Evolutionary conservation across 1,140 invertebrate species (phyloP).

Genomic region (Cardiocondyla obscurior): DNA sequence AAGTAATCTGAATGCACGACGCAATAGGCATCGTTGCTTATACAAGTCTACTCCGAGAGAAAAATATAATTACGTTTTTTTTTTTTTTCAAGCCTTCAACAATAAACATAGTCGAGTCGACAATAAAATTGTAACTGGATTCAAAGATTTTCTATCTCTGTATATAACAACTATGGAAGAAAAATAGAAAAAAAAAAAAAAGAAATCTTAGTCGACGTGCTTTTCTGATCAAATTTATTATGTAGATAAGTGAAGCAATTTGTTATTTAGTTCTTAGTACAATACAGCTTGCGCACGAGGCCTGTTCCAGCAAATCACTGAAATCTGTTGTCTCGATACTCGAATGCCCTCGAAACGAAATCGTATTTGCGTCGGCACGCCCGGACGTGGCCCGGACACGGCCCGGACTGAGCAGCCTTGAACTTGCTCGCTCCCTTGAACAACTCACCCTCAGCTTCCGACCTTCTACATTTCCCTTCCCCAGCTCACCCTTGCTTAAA

Average conservation of each 20-base stretch:
- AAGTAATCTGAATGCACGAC: not conserved
- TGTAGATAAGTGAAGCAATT: not conserved
- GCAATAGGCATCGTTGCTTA: not conserved
- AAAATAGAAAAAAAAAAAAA: not conserved
- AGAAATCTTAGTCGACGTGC: not conserved
- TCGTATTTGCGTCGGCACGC: constrained; percentile 76
- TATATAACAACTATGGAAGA: not conserved
- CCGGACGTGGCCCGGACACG: constrained; percentile 75
- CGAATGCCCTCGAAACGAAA: constrained; percentile 64
- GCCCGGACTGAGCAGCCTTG: constrained; percentile 76
- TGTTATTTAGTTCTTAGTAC: not conserved
- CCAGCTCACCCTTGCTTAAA: not conserved
- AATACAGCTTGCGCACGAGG: not conserved
- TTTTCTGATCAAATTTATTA: not conserved
- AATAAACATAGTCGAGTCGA: too few species aligned
- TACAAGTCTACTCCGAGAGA: too few species aligned
- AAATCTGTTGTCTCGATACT: constrained; percentile 68
- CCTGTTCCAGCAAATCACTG: not conserved
- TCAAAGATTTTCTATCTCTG: too few species aligned
- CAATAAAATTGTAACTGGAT: too few species aligned
- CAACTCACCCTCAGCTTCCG: constrained; percentile 55
- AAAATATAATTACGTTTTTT: too few species aligned
- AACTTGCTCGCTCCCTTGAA: constrained; percentile 73
- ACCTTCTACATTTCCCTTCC: constrained; percentile 21
- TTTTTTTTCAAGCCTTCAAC: too few species aligned